These are phyloP conservation scores for Hydraecia micacea DNA, from an alignment of 2,888 invertebrate species.

Conservation along the genomic window DNA sequence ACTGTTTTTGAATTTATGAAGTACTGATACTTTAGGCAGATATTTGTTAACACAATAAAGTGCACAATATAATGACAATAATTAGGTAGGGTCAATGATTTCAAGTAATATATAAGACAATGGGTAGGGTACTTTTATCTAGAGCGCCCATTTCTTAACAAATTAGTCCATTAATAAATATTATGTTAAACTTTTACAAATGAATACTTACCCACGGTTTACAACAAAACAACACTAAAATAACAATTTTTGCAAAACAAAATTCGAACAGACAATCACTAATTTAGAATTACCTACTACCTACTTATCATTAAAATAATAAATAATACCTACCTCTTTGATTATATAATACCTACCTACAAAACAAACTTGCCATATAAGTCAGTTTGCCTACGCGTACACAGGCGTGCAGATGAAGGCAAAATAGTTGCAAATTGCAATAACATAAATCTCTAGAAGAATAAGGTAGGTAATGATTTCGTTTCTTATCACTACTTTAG, in stretches of 20 bases:
- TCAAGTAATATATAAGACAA: too few relatives aligned
- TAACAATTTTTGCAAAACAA: slow-evolving; percentile 18
- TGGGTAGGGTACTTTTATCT: not conserved
- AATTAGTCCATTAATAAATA: not conserved
- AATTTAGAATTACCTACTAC: not conserved
- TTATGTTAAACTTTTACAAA: slow-evolving; percentile 3
- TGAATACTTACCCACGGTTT: not conserved
- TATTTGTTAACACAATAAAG: not conserved
- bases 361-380: slow-evolving; percentile 8
- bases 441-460: slow-evolving; percentile 22
- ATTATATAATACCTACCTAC: slow-evolving; percentile 3
- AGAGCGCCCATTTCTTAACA: not conserved
- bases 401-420: not conserved
- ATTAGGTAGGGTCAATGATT: too few relatives aligned
- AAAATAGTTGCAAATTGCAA: slow-evolving; percentile 1
- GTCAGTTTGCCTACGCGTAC: not conserved
- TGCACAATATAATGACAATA: not conserved
- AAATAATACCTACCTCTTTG: slow-evolving; percentile 5
- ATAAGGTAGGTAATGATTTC: slow-evolving; percentile 1
- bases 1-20: not conserved
- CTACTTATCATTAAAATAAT: slow-evolving; percentile 5
- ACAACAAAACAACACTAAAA: not conserved
- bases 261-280: slow-evolving; percentile 10
- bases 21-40: not conserved
- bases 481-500: slow-evolving; percentile 25